Percentiles rank a stretch among this genome's conserved stretches.
Evolutionary conservation across 1,140 invertebrate species (phyloP).

Genomic region (Pseudomyrmex cubaensis): DNA sequence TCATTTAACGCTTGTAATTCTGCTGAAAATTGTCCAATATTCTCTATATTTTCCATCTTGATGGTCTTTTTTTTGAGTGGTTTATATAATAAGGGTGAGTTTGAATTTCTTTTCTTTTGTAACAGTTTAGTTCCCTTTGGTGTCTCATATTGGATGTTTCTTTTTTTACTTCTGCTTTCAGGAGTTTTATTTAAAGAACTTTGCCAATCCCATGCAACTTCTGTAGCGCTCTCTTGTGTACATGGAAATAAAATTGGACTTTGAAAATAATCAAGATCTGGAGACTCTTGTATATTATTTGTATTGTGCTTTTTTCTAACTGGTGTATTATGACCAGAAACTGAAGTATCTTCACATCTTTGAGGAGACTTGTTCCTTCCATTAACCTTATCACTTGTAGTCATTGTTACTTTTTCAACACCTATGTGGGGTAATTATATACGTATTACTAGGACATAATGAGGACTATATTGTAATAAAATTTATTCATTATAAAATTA

Average conservation of each 20-base stretch:
- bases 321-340: constrained; percentile 74
- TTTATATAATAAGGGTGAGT: constrained; percentile 78
- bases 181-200: constrained; percentile 56
- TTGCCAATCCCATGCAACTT: constrained; percentile 80
- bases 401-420: not conserved
- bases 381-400: not conserved
- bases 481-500: not conserved
- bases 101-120: constrained; percentile 75
- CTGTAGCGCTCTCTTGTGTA: constrained; percentile 77
- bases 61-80: constrained; percentile 77
- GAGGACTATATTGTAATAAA: not conserved
- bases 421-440: not conserved
- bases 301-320: constrained; percentile 42
- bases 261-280: constrained; percentile 65
- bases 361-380: constrained; percentile 25
- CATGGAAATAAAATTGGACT: constrained; percentile 70
- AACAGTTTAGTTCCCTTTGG: constrained; percentile 74
- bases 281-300: constrained; percentile 58
- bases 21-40: constrained; percentile 74
- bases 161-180: not conserved
- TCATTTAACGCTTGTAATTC: constrained; percentile 76
- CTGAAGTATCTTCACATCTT: not conserved
- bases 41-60: constrained; percentile 72
- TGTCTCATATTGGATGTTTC: constrained; percentile 63
- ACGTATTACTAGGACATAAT: too few relatives aligned